Evolutionary conservation across 1,140 invertebrate genomes (phyloP).

Genomic region (Pogonomyrmex californicus): DNA sequence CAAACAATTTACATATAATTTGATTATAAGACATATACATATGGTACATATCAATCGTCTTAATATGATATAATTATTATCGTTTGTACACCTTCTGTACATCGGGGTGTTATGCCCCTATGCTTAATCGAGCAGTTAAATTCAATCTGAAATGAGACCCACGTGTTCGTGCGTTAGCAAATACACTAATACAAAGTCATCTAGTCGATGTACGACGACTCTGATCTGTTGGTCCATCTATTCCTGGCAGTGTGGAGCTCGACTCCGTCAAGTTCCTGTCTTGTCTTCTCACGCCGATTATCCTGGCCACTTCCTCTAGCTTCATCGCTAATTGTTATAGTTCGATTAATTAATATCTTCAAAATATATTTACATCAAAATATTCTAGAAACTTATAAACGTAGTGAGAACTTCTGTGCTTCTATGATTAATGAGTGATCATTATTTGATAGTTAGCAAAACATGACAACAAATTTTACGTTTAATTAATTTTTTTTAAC

Average conservation of each 20-base stretch:
- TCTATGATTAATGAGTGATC: background rate
- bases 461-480: background rate
- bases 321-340: constrained; percentile 10
- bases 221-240: constrained; percentile 81
- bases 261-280: constrained; percentile 80
- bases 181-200: constrained; percentile 72
- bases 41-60: background rate
- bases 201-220: constrained; percentile 79
- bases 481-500: constrained; percentile 17
- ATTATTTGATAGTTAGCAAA: background rate
- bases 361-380: background rate
- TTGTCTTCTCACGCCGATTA: constrained; percentile 61
- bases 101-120: constrained; percentile 65
- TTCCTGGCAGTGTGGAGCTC: constrained; percentile 85
- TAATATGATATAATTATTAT: constrained; percentile 20
- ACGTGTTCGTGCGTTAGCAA: constrained; percentile 68
- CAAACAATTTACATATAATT: background rate
- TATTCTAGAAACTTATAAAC: background rate
- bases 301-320: constrained; percentile 51
- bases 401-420: background rate
- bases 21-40: background rate
- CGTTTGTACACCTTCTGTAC: background rate
- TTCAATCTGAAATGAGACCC: constrained; percentile 72
- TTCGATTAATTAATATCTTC: background rate
- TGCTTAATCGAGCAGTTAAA: constrained; percentile 74